Base-by-base conservation (phyloP, 2,888 invertebrate genomes). In the Eupithecia centaureata region DNA sequence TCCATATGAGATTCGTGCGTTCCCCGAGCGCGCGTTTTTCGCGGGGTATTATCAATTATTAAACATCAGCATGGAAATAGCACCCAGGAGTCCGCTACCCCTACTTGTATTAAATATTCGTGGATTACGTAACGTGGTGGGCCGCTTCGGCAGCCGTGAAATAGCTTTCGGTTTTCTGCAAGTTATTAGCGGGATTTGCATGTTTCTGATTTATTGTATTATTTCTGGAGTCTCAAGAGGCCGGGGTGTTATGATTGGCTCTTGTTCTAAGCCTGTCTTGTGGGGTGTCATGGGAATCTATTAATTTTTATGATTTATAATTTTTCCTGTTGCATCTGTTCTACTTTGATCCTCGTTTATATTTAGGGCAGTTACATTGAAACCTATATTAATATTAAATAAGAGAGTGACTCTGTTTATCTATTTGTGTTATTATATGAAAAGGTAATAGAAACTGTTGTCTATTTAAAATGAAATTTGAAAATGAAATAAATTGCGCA, bases 41-140 rank as follows among this genome's bases (percentile, higher is more conserved):
- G 90, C 90, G 90, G 90, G 89, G 91, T 88, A 93, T 93, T 93
- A 93, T 93, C 93, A 93, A 93, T 93, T 93, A 93, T 93, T 93
- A 91, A 93, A 91, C 91, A 93, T 93, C 93, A 93, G 90, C 92
- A 90, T 90, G 91, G 89, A 92, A 90, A 93, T 91, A 89, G 91
- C 89, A 89, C 93, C 93, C 92, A 80, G 76, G 92, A 89, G 92
- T 91, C 89, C 89, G 83, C 83, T 73, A 76, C 83, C 82, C 88
- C 85, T 84, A 84, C 87, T 87, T 85, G 87, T 90, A 92, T 92
- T 92, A 92, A 92, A 92, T 92, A 92, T 92, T 92, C 91, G 83
- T 81, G 88, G 89, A 89, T 91, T 89, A 89, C 84, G 82, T 76
- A 76, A 77, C 78, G 76, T 71, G 67, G 69, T 71, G 70, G 70